Percentiles rank a stretch among this genome's conserved stretches.
phyloP scores from a whole-genome alignment of 2,888 invertebrate species.

The Ectobius pallidus region DNA sequence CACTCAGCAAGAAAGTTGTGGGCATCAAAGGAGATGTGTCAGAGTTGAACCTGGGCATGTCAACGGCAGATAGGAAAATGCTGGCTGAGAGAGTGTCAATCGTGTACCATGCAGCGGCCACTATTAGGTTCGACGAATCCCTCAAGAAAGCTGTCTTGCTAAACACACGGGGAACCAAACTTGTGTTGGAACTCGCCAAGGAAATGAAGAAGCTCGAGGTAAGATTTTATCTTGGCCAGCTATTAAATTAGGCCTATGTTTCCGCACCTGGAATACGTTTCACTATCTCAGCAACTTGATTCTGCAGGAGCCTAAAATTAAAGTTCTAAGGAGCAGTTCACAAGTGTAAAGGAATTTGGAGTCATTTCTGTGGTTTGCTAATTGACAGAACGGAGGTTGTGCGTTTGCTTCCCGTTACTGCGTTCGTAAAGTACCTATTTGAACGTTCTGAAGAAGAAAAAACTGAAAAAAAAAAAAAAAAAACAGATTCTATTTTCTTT shows the following conservation, averaged over 20 bases:
- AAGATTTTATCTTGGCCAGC: too few species aligned
- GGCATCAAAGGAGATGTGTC: conserved; percentile 77
- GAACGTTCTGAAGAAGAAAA: too few species aligned
- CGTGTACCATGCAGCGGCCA: conserved; percentile 83
- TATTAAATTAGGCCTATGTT: too few species aligned
- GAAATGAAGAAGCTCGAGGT: conserved; percentile 70
- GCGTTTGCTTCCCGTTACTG: too few species aligned
- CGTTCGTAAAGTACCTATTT: too few species aligned
- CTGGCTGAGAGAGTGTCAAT: conserved; percentile 74
- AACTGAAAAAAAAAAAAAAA: too few species aligned
- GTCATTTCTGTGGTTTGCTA: too few species aligned
- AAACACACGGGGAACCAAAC: conserved; percentile 90
- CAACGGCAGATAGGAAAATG: conserved; percentile 66
- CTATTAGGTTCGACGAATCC: conserved; percentile 85
- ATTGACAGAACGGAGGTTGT: too few species aligned
- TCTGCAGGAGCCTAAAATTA: background rate
- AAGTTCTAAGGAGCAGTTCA: too few species aligned
- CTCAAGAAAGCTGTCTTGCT: conserved; percentile 87
- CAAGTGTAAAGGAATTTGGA: too few species aligned
- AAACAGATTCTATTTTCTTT: too few species aligned
- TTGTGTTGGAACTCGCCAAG: conserved; percentile 82
- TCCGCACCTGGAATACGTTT: background rate
- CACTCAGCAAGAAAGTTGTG: conserved; percentile 65
- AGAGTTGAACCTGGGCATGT: conserved; percentile 71
- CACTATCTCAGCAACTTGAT: background rate